Evolutionary conservation across 2,888 invertebrate species (phyloP), one percentile per base, ranked within the genome.

Genomic region (Dione juno): DNA sequence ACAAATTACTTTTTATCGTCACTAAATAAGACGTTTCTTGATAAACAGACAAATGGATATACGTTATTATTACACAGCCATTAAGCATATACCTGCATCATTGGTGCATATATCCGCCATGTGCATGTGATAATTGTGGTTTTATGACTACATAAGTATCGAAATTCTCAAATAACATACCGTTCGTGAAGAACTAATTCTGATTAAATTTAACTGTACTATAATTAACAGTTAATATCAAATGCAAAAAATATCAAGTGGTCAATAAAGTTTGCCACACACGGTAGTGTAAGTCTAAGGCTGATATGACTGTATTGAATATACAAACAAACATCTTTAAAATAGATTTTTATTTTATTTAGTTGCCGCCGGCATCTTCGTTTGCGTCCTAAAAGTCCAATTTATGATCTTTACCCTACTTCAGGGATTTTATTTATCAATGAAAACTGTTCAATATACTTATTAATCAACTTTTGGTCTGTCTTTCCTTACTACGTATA

Each of bases 51-150:
- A 78, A 78, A 79, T 76, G 74, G 74, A 75, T 75, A 77, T 77
- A 77, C 77, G 77, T 75, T 76, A 79, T 81, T 79, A 81, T 82
- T 80, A 78, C 75, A 76, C 77, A 76, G 77, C 75, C 80, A 81
- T 82, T 80, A 81, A 75, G 69, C 74, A 72, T 64, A 72, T 69
- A 66, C 70, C 70, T 73, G 54, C 72, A 68, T 73, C 63, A 67
- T 66, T 71, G 68, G 66, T 67, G 28, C 28, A 28, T 28, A 28
- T 28, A 73, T 73, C 67, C 69, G 67, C 70, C 73, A 75, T 75
- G 69, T 76, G 74, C 73, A 74, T 45, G 43, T 69, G 64, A 67
- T 75, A 72, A 74, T 74, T 75, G 72, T 73, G 68, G 71, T 75
- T 75, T 75, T 71, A 72, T 71, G 70, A 73, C 73, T 67, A 59